Conservation (phyloP, 2,113 vertebrate genomes). For the Ptychochromis oligacanthus region DNA sequence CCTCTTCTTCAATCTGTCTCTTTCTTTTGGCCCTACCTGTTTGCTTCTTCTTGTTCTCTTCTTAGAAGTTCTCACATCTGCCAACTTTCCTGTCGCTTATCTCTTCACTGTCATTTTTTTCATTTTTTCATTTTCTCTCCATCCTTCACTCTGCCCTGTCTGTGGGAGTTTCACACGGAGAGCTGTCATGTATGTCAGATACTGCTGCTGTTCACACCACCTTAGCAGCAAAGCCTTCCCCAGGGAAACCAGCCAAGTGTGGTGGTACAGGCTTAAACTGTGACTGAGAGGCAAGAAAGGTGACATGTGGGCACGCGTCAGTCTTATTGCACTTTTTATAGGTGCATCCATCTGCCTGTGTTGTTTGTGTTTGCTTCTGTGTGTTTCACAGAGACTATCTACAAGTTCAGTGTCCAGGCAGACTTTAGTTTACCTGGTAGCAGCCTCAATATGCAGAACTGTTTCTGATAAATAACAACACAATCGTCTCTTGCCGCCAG, state of each 20-base stretch:
- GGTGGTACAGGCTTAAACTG: slow-evolving; percentile 13
- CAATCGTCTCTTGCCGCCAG: slow-evolving; percentile 10
- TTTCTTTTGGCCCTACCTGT: not conserved
- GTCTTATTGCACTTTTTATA: slow-evolving; percentile 1
- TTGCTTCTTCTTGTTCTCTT: slow-evolving; percentile 2
- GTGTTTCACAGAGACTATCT: not conserved
- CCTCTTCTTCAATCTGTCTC: not conserved
- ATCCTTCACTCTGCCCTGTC: slow-evolving; percentile 8
- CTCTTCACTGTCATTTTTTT: not conserved
- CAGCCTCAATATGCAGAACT: slow-evolving; percentile 18
- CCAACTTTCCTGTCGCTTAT: not conserved
- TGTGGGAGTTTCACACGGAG: slow-evolving; percentile 39
- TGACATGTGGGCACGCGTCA: not conserved
- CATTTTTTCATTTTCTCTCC: not conserved
- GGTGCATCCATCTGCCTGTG: not conserved
- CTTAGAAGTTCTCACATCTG: not conserved
- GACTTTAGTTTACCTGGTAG: slow-evolving; percentile 34
- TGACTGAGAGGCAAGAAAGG: not conserved
- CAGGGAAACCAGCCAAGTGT: slow-evolving; percentile 26
- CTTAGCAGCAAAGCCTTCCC: slow-evolving; percentile 23
- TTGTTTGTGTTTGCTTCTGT: not conserved
- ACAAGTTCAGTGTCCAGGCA: not conserved
- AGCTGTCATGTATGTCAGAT: slow-evolving; percentile 46
- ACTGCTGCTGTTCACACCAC: slow-evolving; percentile 42
- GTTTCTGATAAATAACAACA: not conserved